Evolutionary conservation across 2,888 invertebrate genomes (phyloP), one percentile per base, ranked within the genome.

Genomic region (Eudasyphora cyanicolor): DNA sequence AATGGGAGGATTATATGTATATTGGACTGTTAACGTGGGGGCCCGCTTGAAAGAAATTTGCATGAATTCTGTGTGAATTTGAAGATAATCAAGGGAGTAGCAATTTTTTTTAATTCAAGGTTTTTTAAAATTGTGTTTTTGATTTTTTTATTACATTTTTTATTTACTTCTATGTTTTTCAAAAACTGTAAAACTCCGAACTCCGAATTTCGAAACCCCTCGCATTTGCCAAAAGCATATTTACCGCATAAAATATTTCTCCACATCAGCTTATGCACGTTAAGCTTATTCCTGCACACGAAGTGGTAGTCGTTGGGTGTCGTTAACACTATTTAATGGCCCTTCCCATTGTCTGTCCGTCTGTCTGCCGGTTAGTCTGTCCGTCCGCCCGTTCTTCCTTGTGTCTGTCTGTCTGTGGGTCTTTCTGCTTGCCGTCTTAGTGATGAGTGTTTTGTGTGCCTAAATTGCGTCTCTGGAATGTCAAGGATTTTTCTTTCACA

Each of bases 381-480:
- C 38, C 12, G 12, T 21, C 35, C 21, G 19, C 12, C 38, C 32
- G 38, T 64, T 21, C 19, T 64, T 17, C 1, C 35, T 32, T 62
- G 42, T n/a, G 38, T 21, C 21, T 79, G 29, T n/a, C n/a, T n/a
- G n/a, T n/a, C n/a, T n/a, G n/a, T n/a, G n/a, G n/a, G n/a, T n/a
- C n/a, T n/a, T n/a, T n/a, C n/a, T n/a, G n/a, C n/a, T n/a, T 38
- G 49, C 27, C 10, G 2, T n/a, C 21, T 12, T 38, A 4, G 10
- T 21, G n/a, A 60, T 60, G 35, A n/a, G n/a, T 57, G 24, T 24
- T n/a, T n/a, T 54, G 54, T 76, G 60, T 57, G 42, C 27, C 73
- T 71, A 21, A 77, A 82, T 73, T 73, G 79, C 71, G 82, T 79
- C 79, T 60, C 42, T 27, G 78, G 78, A 79, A 79, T 82, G 75